Evolutionary conservation across 2,113 vertebrate species (phyloP).

Genomic region (Pandion haliaetus): DNA sequence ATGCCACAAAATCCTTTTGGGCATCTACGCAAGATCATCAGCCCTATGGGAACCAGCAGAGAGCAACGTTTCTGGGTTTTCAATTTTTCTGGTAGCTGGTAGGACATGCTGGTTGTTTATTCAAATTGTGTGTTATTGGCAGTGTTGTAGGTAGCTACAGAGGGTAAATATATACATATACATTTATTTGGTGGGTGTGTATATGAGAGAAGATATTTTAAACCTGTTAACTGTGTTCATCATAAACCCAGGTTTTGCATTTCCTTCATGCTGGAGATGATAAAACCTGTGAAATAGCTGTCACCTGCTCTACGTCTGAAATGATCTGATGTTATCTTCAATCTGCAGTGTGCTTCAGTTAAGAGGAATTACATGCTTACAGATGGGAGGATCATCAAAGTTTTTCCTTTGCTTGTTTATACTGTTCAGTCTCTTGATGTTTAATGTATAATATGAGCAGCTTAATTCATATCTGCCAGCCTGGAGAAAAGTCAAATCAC

Average conservation of each 20-base stretch:
- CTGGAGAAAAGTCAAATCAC: neutral
- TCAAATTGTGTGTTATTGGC: neutral
- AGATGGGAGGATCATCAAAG: neutral
- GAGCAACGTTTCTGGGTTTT: neutral
- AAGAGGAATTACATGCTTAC: neutral
- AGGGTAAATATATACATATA: neutral
- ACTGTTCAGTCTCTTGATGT: neutral
- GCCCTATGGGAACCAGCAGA: neutral
- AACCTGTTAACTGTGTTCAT: neutral
- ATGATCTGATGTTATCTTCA: neutral
- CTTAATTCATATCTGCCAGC: neutral
- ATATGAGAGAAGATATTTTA: neutral
- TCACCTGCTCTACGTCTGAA: neutral
- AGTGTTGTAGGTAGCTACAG: neutral
- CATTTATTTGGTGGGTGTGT: neutral
- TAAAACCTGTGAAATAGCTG: neutral
- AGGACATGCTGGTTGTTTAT: neutral
- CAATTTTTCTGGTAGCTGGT: neutral
- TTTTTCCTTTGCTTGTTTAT: neutral
- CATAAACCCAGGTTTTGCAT: neutral
- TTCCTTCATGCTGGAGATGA: neutral
- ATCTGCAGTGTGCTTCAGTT: neutral
- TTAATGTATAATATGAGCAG: neutral
- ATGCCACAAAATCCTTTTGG: neutral
- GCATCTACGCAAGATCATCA: neutral